Evolutionary conservation across 1,140 invertebrate genomes (phyloP), one percentile per base, ranked within the genome.

Genomic region (Aphidius gifuensis): DNA sequence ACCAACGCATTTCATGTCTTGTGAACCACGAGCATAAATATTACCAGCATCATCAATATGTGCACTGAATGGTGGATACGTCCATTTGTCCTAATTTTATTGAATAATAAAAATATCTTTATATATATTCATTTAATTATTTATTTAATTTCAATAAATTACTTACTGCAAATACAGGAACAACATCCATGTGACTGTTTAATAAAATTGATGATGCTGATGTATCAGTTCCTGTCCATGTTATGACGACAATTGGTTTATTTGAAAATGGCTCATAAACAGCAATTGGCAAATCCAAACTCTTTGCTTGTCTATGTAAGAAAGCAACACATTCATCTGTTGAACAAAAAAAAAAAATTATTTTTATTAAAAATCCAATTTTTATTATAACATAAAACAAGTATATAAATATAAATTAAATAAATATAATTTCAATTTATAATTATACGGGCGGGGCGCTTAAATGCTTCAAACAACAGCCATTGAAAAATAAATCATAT

Each of bases 141-240:
- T 58, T 58, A 21, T 51, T 16, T 16, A 16, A 16, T 38, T 32
- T 44, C 1, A 43, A 58, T 51, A 46, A 45, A 32, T 5, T 16
- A 56, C n/a, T 84, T 82, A 92, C 91, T 66, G 84, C 83, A 76
- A 89, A 94, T 0, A 95, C 93, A 5, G 95, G 94, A 5, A 98
- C 96, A 32, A 97, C 94, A 81, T 97, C 95, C 85, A 93, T 97
- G 69, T 97, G 95, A 9, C 93, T 96, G 75, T 97, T 96, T 1
- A 98, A 84, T 39, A 97, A 70, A 42, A 98, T 82, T 3, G 90
- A 83, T 3, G 89, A 86, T 55, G 92, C 74, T 2, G 78, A 68
- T 0, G 92, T 90, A 8, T 93, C 78, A 1, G 75, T 81, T 45
- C 95, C 95, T 62, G 77, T 68, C 89, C 92, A 94, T 54, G 90